A percentile compares a stretch with the other conserved stretches of the same genome.
phyloP scores from a whole-genome alignment of 2,113 vertebrate genomes.

The Pycnonotus jocosus region DNA sequence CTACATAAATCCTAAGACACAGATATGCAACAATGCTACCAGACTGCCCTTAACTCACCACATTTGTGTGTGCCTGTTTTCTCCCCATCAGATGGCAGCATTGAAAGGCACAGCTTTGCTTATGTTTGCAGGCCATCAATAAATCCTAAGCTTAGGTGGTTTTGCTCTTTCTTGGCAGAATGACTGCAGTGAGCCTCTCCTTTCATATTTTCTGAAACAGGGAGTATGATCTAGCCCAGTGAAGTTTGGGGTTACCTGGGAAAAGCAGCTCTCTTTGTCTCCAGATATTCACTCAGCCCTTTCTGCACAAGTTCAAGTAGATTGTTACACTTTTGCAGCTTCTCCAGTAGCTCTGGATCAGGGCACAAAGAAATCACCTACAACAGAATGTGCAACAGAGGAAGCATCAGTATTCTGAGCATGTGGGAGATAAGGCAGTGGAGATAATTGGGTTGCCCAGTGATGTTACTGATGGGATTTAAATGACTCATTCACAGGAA shows the following conservation, averaged over 20 bases:
- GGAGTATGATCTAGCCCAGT: neutral
- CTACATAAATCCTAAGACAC: neutral
- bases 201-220: neutral
- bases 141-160: neutral
- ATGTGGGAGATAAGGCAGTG: neutral
- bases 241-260: constrained; percentile 75
- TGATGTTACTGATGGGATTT: neutral
- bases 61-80: neutral
- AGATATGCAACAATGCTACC: accelerated
- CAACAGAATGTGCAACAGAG: neutral
- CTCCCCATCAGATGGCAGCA: constrained; percentile 43
- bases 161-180: neutral
- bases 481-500: neutral
- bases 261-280: constrained; percentile 82
- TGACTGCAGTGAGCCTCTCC: neutral
- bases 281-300: constrained; percentile 87
- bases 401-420: constrained; percentile 10
- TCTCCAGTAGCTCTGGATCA: constrained; percentile 74
- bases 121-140: neutral
- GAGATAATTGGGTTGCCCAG: neutral
- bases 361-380: constrained; percentile 87
- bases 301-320: constrained; percentile 87
- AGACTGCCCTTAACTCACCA: neutral
- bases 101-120: constrained; percentile 3
- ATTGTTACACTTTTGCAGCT: constrained; percentile 77